phyloP scores from a whole-genome alignment of 2,113 vertebrate genomes.

The Emydura subglobosa region DNA sequence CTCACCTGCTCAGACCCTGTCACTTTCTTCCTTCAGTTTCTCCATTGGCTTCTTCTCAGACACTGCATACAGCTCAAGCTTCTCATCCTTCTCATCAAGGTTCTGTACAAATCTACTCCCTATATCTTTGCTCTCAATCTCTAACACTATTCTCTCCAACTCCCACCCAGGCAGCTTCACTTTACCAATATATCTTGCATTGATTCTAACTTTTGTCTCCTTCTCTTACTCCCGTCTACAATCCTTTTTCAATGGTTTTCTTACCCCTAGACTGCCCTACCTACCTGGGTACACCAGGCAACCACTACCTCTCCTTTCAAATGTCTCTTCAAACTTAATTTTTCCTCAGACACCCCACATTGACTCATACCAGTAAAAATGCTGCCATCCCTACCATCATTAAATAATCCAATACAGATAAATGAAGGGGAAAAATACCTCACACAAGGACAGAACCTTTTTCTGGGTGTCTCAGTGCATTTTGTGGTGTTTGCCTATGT shows the following conservation, averaged over 20 bases:
- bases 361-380: not conserved
- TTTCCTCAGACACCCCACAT: not conserved
- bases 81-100: too few species aligned
- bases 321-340: not conserved
- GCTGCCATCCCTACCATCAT: not conserved
- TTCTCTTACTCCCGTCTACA: not conserved
- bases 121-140: not conserved
- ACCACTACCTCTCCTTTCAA: not conserved
- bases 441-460: not conserved
- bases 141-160: not conserved
- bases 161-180: not conserved
- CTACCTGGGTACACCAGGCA: not conserved
- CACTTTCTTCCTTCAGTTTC: not conserved
- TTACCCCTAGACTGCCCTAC: not conserved
- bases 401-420: not conserved
- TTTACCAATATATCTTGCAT: not conserved
- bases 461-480: not conserved
- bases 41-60: not conserved
- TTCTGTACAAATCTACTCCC: not conserved
- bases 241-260: not conserved
- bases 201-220: not conserved
- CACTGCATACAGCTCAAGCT: not conserved
- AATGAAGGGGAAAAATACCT: not conserved
- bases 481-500: not conserved
- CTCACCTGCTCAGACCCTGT: not conserved